Base-by-base conservation (phyloP, 2,797 vertebrate genomes). In the Stomatorhinus walkeri region DNA sequence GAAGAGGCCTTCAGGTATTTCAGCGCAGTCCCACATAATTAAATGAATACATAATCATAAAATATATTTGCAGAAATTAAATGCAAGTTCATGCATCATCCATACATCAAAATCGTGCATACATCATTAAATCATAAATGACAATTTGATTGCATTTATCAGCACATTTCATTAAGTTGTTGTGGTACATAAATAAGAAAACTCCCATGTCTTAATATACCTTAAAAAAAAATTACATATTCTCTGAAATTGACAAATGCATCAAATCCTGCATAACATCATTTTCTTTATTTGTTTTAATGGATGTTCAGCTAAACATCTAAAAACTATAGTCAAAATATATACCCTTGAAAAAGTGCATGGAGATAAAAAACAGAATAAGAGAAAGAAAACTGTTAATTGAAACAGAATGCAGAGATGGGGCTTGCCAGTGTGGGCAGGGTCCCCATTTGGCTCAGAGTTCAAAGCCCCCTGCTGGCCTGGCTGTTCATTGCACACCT, bases 391-490 rank as follows among this genome's bases (percentile, higher is more conserved):
- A 89, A 90, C 92, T 93, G 92, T 93, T 94, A 95, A 95, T 93
- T 94, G 93, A 95, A 95, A 95, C 93, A 93, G 92, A 96, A 95
- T 96, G 94, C 88, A 88, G 83, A 93, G 93, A 93, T 92, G 40
- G 88, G 88, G 93, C 91, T 93, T 93, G 94, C 94, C 93, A 93
- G 94, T 91, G 93, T 94, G 93, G 94, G 94, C 95, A 59, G n/a
- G 87, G 91, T 91, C 95, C 94, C 93, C 94, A 94, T 91, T 95
- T 96, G 95, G 95, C 96, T 92, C 90, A 56, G 79, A 95, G 95
- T 95, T 96, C 95, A 96, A 96, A 96, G 95, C 89, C 90, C 76
- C 90, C 91, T 89, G 90, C 91, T 93, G 90, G 93, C 91, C 93
- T 93, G 92, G 93, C 2, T 56, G 92, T 93, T n/a, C 24, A 52